Conservation (phyloP, 1,140 invertebrate species). For the Aphidius gifuensis region DNA sequence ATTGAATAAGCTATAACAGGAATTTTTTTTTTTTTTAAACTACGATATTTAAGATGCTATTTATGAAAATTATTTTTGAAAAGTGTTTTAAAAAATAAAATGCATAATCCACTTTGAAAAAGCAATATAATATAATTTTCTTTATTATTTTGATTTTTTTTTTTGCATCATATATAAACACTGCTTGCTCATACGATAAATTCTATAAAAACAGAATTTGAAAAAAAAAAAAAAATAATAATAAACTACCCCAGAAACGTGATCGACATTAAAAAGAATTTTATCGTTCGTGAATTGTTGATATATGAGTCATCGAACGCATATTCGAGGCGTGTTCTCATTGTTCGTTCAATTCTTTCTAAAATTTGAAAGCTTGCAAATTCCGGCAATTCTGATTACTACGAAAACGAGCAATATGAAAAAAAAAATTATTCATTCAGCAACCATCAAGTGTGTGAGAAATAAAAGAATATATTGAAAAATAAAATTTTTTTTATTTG, state of each 20-base stretch:
- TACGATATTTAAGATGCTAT: no score
- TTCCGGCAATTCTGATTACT: constrained; percentile 1
- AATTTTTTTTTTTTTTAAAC: no score
- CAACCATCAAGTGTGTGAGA: no score
- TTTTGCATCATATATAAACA: no score
- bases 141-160: no score
- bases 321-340: constrained; percentile 9
- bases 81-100: no score
- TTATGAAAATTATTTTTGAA: no score
- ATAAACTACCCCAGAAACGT: background rate
- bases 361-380: background rate
- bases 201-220: no score
- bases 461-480: background rate
- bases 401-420: background rate
- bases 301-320: constrained; percentile 3
- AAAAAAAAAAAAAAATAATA: background rate
- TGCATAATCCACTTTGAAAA: no score
- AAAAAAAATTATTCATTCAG: background rate
- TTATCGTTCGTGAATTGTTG: constrained; percentile 12
- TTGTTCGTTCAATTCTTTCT: background rate
- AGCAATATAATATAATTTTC: no score
- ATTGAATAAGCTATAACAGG: no score
- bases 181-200: no score
- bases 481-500: background rate
- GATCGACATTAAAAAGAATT: constrained; percentile 15